A percentile compares a stretch with the other conserved stretches of the same genome.
phyloP scores from a whole-genome alignment of 2,797 vertebrate species.

The Brachyrhaphis roseni region DNA sequence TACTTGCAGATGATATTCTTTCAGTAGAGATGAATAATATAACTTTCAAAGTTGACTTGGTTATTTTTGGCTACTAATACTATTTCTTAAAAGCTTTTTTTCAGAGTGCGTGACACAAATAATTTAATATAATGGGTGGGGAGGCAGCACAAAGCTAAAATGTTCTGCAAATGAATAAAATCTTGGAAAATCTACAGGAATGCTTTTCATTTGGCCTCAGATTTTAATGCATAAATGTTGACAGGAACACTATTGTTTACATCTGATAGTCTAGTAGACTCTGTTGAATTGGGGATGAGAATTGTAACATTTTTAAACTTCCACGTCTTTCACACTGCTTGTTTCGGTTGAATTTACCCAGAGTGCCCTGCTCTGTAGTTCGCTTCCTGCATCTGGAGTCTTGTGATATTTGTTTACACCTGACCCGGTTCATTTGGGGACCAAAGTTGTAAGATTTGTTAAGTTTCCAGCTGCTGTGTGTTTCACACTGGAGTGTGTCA shows the following conservation, averaged over 20 bases:
- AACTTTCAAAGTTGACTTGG: background rate
- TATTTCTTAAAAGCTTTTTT: background rate
- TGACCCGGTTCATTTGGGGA: too few species aligned
- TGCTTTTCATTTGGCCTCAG: background rate
- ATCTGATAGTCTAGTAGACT: background rate
- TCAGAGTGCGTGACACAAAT: background rate
- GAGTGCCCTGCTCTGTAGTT: too few species aligned
- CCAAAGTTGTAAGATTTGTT: background rate
- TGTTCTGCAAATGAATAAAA: background rate
- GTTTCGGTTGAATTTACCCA: too few species aligned
- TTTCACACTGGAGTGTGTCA: background rate
- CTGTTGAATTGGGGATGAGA: too few species aligned
- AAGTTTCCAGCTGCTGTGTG: background rate
- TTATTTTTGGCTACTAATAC: background rate
- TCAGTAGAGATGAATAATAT: background rate
- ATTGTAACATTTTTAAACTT: too few species aligned
- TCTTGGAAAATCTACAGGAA: background rate
- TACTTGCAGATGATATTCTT: background rate
- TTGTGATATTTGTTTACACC: too few species aligned
- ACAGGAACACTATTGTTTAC: background rate
- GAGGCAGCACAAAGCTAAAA: background rate
- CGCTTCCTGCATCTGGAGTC: too few species aligned
- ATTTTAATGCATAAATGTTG: background rate
- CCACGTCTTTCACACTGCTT: too few species aligned
- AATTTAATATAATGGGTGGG: background rate